Evolutionary conservation across 2,888 invertebrate genomes (phyloP).

Genomic region (Dendrolimus pini): DNA sequence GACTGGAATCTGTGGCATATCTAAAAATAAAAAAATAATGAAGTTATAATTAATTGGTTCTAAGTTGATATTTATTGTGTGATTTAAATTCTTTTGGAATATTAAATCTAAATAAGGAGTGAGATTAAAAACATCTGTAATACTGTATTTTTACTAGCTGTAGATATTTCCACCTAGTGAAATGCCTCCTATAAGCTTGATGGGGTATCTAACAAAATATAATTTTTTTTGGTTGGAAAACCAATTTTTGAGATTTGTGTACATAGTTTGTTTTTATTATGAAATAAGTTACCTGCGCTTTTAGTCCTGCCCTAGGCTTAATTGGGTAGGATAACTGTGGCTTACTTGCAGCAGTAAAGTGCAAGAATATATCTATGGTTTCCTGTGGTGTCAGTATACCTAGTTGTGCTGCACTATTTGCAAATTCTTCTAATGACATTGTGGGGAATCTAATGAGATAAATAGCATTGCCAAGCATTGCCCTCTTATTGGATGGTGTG

Average conservation of each 20-base stretch:
- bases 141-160: not conserved
- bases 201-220: too few relatives aligned
- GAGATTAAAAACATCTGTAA: not conserved
- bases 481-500: conserved; percentile 86
- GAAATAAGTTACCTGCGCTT: conserved; percentile 82
- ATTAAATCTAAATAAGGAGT: too few relatives aligned
- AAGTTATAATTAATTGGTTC: not conserved
- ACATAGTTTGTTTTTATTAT: too few relatives aligned
- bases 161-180: too few relatives aligned
- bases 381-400: conserved; percentile 94
- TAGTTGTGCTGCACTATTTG: conserved; percentile 95
- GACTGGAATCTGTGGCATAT: conserved; percentile 97
- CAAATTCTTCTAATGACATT: conserved; percentile 93
- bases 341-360: conserved; percentile 94
- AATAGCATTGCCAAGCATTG: conserved; percentile 85
- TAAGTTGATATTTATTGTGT: not conserved
- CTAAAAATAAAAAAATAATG: conserved; percentile 52
- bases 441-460: conserved; percentile 94
- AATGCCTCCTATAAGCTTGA: too few relatives aligned
- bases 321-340: conserved; percentile 89
- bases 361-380: conserved; percentile 95
- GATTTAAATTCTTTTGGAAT: not conserved
- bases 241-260: too few relatives aligned
- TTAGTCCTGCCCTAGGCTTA: conserved; percentile 90
- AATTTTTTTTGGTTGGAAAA: too few relatives aligned